Evolutionary conservation across 2,888 invertebrate genomes (phyloP), one percentile per base, ranked within the genome.

Genomic region (Tetragnatha montana): DNA sequence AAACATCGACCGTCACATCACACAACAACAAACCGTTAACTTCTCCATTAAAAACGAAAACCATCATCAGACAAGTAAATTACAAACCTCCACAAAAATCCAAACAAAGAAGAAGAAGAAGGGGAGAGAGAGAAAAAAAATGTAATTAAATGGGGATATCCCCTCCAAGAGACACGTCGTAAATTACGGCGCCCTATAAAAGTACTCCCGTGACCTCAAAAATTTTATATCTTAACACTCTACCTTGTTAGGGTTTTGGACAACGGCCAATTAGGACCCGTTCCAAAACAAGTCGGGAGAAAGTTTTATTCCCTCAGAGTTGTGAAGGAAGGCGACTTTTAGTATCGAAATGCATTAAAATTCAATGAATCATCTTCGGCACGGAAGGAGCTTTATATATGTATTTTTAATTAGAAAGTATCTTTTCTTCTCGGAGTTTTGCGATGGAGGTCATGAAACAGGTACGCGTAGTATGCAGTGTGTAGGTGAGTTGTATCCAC

Each of bases 201-300:
- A 60, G 14, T 60, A 17, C 60, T 14, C 10, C 14, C 60, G 10
- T 17, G 60, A 60, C 60, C 60, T 60, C 35, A 60, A 60, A n/a
- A 60, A 60, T 17, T 60, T 60, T 60, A 60, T 60, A 60, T 60
- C 60, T 60, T 60, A 17, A 60, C 60, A 60, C 60, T 60, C 76
- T 84, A 84, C 76, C 76, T 84, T 76, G 76, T 84, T 84, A 84
- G 70, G 50, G 70, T 74, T 21, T 50, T 81, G 81, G 81, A 51
- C 49, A 49, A 14, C 35, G 50, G 81, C 81, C 81, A 81, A 81
- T 81, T 81, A 81, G 78, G 78, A 60, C 7, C 60, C 21, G 14
- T 51, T 78, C 78, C 14, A 60, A 17, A 60, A 47, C 12, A 78
- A 78, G 60, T 78, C 78, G 22, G 78, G 12, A 19, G 22, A 75